These are phyloP conservation scores for Diprion similis DNA, from an alignment of 1,140 invertebrate species.

Conservation along the genomic window DNA sequence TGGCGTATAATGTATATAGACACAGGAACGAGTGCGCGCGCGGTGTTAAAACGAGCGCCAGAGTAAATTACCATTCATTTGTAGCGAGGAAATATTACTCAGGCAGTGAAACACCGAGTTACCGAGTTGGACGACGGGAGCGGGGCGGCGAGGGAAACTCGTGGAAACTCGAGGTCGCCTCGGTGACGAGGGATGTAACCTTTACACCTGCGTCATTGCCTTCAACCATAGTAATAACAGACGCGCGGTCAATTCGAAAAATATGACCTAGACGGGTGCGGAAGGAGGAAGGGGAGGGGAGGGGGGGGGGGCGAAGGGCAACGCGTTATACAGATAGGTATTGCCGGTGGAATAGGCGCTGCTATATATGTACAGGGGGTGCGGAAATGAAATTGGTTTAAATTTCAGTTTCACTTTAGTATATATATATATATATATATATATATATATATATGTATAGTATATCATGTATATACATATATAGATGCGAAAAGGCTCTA, in stretches of 20 bases:
- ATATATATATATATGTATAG: too few species aligned
- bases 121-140: too few species aligned
- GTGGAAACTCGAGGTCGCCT: background rate
- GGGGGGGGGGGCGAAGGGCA: too few species aligned
- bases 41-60: too few species aligned
- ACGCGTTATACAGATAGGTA: too few species aligned
- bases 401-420: background rate
- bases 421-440: background rate
- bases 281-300: too few species aligned
- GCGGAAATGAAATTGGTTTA: background rate
- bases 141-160: background rate
- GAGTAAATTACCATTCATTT: slow-evolving; percentile 6
- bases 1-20: too few species aligned
- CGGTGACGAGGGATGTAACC: background rate
- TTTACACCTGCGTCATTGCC: slow-evolving; percentile 3
- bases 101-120: background rate
- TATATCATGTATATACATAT: too few species aligned
- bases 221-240: background rate
- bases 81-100: slow-evolving; percentile 2
- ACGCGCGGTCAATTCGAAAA: background rate
- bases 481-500: too few species aligned
- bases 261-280: background rate
- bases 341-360: too few species aligned
- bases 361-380: background rate
- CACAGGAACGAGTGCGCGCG: background rate